Conservation (phyloP, 2,888 invertebrate species). For the Smittia aterrima region DNA sequence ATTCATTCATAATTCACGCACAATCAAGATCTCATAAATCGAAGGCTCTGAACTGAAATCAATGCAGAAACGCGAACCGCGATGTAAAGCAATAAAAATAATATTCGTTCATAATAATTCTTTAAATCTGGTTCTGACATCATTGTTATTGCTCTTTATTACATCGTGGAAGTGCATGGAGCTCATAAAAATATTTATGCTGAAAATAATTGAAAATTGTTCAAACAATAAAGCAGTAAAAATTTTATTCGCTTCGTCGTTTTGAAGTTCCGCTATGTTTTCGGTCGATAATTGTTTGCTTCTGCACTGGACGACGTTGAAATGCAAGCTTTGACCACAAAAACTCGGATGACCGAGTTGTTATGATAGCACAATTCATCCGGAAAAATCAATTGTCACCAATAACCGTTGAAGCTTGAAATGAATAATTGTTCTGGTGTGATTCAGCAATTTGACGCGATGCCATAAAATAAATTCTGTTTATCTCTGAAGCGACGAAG, state of each 20-base stretch:
- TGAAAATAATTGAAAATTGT: conserved; percentile 13
- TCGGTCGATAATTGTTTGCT: conserved; percentile 7
- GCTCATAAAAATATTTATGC: background rate
- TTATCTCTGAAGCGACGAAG: background rate
- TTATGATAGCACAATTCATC: conserved; percentile 33
- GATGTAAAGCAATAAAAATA: background rate
- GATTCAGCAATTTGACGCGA: conserved; percentile 10
- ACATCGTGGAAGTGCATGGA: conserved; percentile 6
- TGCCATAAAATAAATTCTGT: background rate
- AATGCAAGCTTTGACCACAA: conserved; percentile 18
- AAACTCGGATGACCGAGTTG: conserved; percentile 32
- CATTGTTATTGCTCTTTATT: conserved; percentile 6
- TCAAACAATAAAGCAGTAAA: conserved; percentile 9
- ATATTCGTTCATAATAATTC: conserved; percentile 7
- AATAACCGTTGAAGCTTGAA: background rate
- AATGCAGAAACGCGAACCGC: no score
- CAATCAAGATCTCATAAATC: no score
- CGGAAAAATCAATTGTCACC: conserved; percentile 38
- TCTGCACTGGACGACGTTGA: background rate
- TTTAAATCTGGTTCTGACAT: background rate
- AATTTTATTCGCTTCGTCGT: conserved; percentile 8
- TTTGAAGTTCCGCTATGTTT: background rate
- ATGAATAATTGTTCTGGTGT: conserved; percentile 22
- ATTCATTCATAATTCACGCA: no score
- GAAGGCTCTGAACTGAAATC: no score